Evolutionary conservation across 2,888 invertebrate genomes (phyloP), one percentile per base, ranked within the genome.

Genomic region (Epirrita christyi): DNA sequence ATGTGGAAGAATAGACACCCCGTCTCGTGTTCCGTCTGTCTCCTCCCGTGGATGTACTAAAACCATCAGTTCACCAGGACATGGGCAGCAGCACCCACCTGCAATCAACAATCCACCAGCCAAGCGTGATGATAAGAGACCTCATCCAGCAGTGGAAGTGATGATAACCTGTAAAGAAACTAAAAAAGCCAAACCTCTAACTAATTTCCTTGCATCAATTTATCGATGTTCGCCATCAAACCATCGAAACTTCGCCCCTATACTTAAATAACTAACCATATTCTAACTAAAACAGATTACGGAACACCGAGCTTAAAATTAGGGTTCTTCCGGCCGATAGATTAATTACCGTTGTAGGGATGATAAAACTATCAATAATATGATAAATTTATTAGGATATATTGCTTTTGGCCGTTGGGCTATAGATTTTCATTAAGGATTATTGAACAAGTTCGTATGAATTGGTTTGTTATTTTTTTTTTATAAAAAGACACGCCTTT

Each of bases 311-410:
- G 54, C 54, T 49, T 55, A 21, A 50, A 62, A 66, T 68, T 63
- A 65, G 65, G 63, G 66, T 60, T 56, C 66, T 63, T 66, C 65
- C 68, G 61, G 62, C 13, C 56, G 46, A 60, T 47, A 59, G 64
- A 61, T 66, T 60, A 63, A 63, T 54, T 49, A 34, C 46, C 59
- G 34, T 43, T 41, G 51, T 47, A 51, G 50, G 61, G 55, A 44
- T 54, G 63, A 60, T 64, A 57, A 59, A 64, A 58, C 67, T 51
- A 68, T 64, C 64, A 59, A 67, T 64, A 64, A 21, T 21, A 21
- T 21, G 21, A 58, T 61, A 61, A 49, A 65, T 63, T 58, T 61
- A 66, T 66, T 58, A 49, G 34, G 55, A 66, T 66, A 58, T 60
- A 66, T 63, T 58, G 48, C 51, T 40, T 44, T 38, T 46, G 27